Conservation (phyloP, 2,113 vertebrate species). For the Microtus ochrogaster region DNA sequence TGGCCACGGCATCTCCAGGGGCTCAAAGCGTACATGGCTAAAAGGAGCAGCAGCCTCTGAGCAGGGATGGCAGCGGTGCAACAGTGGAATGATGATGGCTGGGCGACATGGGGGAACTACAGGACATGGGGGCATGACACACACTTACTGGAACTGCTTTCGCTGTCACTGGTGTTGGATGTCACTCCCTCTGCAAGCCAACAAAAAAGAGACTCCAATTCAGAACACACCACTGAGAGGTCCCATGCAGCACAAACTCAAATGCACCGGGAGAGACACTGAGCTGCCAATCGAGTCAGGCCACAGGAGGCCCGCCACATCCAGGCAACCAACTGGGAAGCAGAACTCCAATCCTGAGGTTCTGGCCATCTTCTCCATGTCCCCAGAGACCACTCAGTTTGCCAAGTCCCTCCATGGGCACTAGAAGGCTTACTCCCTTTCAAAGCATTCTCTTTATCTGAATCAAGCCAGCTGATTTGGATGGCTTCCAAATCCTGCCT, state of each 20-base stretch:
- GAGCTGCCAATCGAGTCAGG: conserved; percentile 46
- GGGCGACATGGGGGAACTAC: conserved; percentile 6
- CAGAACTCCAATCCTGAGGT: conserved; percentile 30
- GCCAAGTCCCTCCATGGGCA: conserved; percentile 37
- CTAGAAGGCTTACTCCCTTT: conserved; percentile 3
- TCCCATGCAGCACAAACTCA: conserved; percentile 66
- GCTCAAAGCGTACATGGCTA: conserved; percentile 63
- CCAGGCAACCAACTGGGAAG: conserved; percentile 50
- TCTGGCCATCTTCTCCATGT: conserved; percentile 31
- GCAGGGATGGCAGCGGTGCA: conserved; percentile 63
- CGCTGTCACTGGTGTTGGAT: conserved; percentile 99
- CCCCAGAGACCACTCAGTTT: conserved; percentile 43
- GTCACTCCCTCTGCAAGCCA: conserved; percentile 97
- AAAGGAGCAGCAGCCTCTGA: conserved; percentile 78
- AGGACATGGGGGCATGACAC: conserved; percentile 68
- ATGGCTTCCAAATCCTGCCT: conserved; percentile 18
- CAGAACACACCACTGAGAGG: conserved; percentile 80
- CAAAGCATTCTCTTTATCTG: conserved; percentile 12
- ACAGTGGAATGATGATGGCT: conserved; percentile 69
- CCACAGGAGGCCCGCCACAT: conserved; percentile 38
- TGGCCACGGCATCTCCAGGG: conserved; percentile 78
- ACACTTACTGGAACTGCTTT: conserved; percentile 99
- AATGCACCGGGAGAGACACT: conserved; percentile 64
- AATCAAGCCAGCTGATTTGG: conserved; percentile 30
- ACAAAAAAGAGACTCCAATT: conserved; percentile 85